Percentiles rank a stretch among this genome's conserved stretches.
These are phyloP conservation scores for Flexamia atlantica DNA, from an alignment of 2,888 invertebrate genomes.

Conservation along the genomic window DNA sequence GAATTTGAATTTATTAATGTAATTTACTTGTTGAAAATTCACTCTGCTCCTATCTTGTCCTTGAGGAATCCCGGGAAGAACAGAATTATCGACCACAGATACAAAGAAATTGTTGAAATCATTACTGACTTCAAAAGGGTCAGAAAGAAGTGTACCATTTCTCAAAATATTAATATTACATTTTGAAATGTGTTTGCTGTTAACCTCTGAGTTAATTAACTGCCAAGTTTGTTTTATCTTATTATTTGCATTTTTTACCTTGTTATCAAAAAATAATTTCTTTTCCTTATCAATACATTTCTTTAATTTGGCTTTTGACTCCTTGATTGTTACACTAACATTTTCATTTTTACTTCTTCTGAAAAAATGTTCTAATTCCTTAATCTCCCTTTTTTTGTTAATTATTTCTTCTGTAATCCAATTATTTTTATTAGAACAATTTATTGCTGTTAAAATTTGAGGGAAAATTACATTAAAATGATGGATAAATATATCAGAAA, in stretches of 20 bases:
- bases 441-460: not conserved
- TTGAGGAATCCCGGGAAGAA: not conserved
- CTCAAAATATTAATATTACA: not conserved
- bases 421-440: not conserved
- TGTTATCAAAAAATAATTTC: not conserved
- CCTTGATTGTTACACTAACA: not conserved
- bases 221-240: not conserved
- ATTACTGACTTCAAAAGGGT: not conserved
- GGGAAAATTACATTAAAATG: too few species aligned
- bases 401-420: not conserved
- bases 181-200: not conserved
- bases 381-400: not conserved
- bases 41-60: too few species aligned
- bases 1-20: not conserved
- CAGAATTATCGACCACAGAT: not conserved
- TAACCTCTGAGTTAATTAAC: not conserved
- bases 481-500: too few species aligned
- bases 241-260: not conserved
- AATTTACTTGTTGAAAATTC: not conserved
- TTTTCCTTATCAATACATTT: not conserved
- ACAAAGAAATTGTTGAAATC: not conserved
- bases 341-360: not conserved
- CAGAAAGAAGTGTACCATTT: not conserved
- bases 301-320: not conserved
- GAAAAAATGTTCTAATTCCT: not conserved